Conservation (phyloP, 92 coral and sea anemone genomes). For the Epizoanthus rinbou region DNA sequence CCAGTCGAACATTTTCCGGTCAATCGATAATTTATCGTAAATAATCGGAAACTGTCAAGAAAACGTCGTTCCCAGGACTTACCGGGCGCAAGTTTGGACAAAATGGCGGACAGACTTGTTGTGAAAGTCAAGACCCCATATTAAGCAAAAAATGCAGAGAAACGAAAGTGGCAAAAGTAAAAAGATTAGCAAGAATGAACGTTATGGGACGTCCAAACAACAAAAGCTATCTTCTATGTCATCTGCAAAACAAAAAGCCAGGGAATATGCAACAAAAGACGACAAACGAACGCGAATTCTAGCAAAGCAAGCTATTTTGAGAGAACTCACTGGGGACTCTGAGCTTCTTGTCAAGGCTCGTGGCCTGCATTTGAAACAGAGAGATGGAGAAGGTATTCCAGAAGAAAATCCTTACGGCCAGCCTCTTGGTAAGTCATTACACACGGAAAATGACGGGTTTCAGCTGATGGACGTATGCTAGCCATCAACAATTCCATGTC, state of each 20-base stretch:
- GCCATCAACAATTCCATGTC: too few species aligned
- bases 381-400: slow-evolving; percentile 26
- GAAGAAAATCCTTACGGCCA: slow-evolving; percentile 57
- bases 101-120: slow-evolving; percentile 53
- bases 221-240: slow-evolving; percentile 69
- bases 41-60: too few species aligned
- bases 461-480: background rate
- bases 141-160: slow-evolving; percentile 45
- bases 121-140: slow-evolving; percentile 63
- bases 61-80: slow-evolving; percentile 17
- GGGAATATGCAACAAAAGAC: slow-evolving; percentile 70
- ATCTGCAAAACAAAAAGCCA: slow-evolving; percentile 68
- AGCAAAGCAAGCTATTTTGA: slow-evolving; percentile 83
- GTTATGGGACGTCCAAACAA: slow-evolving; percentile 64
- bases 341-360: slow-evolving; percentile 68
- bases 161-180: background rate
- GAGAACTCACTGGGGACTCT: slow-evolving; percentile 61
- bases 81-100: background rate
- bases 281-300: slow-evolving; percentile 80
- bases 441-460: background rate
- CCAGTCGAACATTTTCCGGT: slow-evolving; percentile 10
- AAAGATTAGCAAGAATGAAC: slow-evolving; percentile 57
- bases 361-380: slow-evolving; percentile 52
- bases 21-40: background rate
- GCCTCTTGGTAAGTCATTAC: slow-evolving; percentile 4